phyloP scores from a whole-genome alignment of 2,113 vertebrate species.

The Notechis scutatus region DNA sequence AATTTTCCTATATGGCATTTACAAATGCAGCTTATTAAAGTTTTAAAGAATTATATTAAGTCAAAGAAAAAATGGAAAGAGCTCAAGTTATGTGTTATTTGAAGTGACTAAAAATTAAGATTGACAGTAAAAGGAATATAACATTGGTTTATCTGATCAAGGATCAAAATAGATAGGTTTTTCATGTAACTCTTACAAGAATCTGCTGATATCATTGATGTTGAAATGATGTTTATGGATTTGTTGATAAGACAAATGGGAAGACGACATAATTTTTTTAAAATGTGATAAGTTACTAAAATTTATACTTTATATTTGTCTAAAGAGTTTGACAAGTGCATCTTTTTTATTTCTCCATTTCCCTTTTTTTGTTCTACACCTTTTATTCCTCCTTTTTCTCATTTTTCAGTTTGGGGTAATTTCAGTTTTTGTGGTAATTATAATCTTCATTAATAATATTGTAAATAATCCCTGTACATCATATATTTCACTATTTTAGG shows the following conservation, averaged over 20 bases:
- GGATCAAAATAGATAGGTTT: neutral
- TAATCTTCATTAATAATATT: neutral
- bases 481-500: neutral
- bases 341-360: neutral
- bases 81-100: neutral
- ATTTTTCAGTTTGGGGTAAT: neutral
- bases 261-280: neutral
- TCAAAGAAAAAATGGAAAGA: neutral
- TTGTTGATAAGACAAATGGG: neutral
- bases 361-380: neutral
- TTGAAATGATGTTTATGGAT: neutral
- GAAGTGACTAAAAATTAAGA: neutral
- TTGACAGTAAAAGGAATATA: neutral
- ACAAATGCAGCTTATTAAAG: neutral
- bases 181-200: neutral
- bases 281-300: neutral
- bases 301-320: neutral
- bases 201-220: neutral
- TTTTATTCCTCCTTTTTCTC: neutral
- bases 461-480: neutral
- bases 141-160: neutral
- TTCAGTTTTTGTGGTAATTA: neutral
- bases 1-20: neutral
- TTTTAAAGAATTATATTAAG: neutral
- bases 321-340: neutral